These are phyloP conservation scores for Anabas testudineus DNA, from an alignment of 2,797 vertebrate genomes.

Conservation along the genomic window DNA sequence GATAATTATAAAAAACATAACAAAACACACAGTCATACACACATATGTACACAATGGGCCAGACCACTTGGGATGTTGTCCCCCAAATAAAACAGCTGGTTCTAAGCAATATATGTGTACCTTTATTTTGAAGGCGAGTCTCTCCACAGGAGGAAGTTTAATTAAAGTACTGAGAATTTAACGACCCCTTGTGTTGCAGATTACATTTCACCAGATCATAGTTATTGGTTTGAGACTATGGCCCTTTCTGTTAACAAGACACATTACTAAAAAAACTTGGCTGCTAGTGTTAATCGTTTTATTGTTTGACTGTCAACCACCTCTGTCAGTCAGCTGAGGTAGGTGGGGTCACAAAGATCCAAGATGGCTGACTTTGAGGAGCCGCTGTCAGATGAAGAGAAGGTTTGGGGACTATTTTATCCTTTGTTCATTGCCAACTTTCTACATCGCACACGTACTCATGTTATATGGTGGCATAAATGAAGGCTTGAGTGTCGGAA, in stretches of 20 bases:
- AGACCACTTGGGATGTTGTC: rapidly evolving
- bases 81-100: rapidly evolving
- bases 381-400: conserved; percentile 95
- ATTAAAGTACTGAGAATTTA: not conserved
- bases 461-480: not conserved
- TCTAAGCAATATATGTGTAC: rapidly evolving
- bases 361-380: conserved; percentile 98
- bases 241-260: rapidly evolving
- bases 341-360: conserved; percentile 88
- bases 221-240: not conserved
- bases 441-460: rapidly evolving
- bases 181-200: conserved; percentile 27
- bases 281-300: not conserved
- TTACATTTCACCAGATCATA: not conserved
- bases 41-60: rapidly evolving
- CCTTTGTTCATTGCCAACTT: conserved; percentile 13
- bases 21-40: rapidly evolving
- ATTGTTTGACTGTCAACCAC: conserved; percentile 2
- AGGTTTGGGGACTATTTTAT: conserved; percentile 82
- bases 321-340: conserved; percentile 71
- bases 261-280: not conserved
- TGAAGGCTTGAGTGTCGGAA: not conserved
- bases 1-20: not conserved
- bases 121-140: conserved; percentile 59
- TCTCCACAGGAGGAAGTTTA: conserved; percentile 20